Conservation (phyloP, 2,888 invertebrate species). For the Tetheella fluctuosa region DNA sequence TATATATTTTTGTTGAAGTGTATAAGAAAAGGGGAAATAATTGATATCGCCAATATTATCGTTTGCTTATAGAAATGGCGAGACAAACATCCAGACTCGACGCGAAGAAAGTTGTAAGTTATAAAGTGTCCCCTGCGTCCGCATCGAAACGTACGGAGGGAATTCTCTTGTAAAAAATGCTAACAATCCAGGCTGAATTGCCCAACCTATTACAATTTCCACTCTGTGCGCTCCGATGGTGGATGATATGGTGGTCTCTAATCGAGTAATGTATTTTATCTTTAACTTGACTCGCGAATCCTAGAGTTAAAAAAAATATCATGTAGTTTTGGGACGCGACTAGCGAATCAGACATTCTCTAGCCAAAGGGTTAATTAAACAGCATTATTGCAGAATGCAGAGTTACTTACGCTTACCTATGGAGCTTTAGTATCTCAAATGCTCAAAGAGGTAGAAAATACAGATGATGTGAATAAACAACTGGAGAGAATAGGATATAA, state of each 20-base stretch:
- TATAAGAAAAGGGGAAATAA: no score
- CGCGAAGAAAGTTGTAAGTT: slow-evolving; percentile 90
- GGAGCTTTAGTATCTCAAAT: slow-evolving; percentile 98
- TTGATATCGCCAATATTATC: not conserved
- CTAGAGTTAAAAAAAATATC: no score
- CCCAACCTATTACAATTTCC: not conserved
- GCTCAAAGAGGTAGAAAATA: slow-evolving; percentile 97
- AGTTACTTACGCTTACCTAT: slow-evolving; percentile 98
- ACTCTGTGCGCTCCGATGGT: not conserved
- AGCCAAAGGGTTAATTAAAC: no score
- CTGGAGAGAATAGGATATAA: slow-evolving; percentile 98
- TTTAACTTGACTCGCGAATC: no score
- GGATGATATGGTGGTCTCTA: not conserved
- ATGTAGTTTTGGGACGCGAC: no score
- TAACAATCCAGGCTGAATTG: not conserved
- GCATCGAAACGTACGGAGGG: no score
- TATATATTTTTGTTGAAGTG: no score
- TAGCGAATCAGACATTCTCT: no score
- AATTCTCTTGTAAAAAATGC: no score
- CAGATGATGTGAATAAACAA: slow-evolving; percentile 99
- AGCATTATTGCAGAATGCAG: slow-evolving; percentile 96
- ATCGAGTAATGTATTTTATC: no score
- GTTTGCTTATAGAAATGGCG: slow-evolving; percentile 82
- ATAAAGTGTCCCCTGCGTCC: not conserved
- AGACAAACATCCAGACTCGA: slow-evolving; percentile 88